Base-by-base conservation (phyloP, 2,888 invertebrate species). In the Lasioglossum marginatum region DNA sequence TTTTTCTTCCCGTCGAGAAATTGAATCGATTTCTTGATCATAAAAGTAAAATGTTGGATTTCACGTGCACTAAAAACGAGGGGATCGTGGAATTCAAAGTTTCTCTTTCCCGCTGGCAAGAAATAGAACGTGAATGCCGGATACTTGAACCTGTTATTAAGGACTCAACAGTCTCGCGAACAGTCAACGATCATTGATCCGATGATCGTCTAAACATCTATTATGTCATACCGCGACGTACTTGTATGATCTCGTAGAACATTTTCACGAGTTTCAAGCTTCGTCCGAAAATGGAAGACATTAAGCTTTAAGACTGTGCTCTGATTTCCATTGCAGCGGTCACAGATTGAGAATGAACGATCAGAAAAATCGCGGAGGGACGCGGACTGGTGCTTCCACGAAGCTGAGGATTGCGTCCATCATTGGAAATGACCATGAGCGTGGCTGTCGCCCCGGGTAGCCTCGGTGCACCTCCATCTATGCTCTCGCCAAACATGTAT, bases 361-460 rank as follows among this genome's bases (percentile, higher is more conserved):
- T 89, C 91, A 92, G 88, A 88, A 87, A 87, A 82, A 79, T 85
- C 60, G 86, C 85, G 86, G 88, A 89, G 91, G 88, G 89, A 89
- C 89, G 91, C 90, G 91, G 89, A 91, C 87, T 85, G 87, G 87
- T 88, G 92, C 87, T 90, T 89, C 90, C 75, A 85, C 87, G 90
- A 92, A 91, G 86, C 88, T 88, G 90, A 88, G 89, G 87, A 88
- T 88, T 83, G 88, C 83, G 86, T 91, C 83, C 90, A 85, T 91
- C 83, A 91, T 92, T 91, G 93, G 93, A 94, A 94, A 95, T 95
- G 95, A 95, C 95, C 92, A 95, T 95, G 95, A 95, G 95, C 93
- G 93, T 95, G 92, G 94, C 94, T 92, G 93, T 95, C 93, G 94
- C 93, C 92, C 95, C 94, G 95, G 95, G 92, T 95, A 95, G 94